These are phyloP conservation scores for Eolophus roseicapilla DNA, from an alignment of 2,113 vertebrate genomes.

Conservation along the genomic window DNA sequence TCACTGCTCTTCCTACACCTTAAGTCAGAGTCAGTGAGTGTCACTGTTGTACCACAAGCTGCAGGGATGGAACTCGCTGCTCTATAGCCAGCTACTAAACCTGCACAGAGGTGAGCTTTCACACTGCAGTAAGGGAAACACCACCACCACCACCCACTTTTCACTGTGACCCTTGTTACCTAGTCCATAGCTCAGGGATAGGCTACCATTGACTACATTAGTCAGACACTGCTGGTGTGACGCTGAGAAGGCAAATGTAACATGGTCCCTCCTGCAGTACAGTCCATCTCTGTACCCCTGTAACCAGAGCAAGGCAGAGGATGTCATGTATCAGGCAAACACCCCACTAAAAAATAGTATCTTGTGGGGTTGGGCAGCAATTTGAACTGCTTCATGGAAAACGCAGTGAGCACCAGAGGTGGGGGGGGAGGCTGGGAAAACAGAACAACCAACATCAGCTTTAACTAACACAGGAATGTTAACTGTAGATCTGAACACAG, in stretches of 20 bases:
- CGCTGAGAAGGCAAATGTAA: background rate
- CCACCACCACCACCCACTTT: background rate
- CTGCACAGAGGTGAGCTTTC: background rate
- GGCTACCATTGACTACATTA: accelerated
- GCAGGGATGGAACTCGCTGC: background rate
- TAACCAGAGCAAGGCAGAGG: background rate
- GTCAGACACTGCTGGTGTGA: accelerated
- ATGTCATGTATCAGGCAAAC: accelerated
- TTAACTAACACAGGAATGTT: background rate
- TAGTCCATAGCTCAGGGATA: accelerated
- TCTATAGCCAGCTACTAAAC: background rate
- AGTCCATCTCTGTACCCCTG: background rate
- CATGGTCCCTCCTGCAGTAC: background rate
- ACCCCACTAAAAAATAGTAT: background rate
- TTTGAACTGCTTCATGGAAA: background rate
- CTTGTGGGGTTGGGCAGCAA: background rate
- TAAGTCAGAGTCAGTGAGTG: no score
- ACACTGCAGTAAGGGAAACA: background rate
- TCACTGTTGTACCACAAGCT: accelerated
- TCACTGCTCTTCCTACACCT: background rate
- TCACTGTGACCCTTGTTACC: accelerated
- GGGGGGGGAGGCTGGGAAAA: background rate
- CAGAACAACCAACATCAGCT: background rate
- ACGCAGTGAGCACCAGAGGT: background rate
- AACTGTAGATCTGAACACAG: background rate